Evolutionary conservation across 2,888 invertebrate genomes (phyloP).

Genomic region (Drosophila paracracens): DNA sequence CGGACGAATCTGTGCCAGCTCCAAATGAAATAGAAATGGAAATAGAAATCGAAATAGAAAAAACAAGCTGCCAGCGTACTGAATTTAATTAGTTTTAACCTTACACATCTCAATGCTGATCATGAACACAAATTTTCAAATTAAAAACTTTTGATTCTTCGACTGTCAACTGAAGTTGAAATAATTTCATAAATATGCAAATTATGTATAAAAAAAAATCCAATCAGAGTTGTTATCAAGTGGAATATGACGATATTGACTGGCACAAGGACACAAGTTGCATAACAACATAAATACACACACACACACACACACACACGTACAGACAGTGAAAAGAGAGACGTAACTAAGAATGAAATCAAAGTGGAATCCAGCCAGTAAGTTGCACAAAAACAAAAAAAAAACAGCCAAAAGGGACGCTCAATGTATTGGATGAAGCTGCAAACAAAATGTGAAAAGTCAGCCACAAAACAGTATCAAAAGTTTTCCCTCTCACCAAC

Average conservation of each 20-base stretch:
- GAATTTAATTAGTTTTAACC: slow-evolving; percentile 72
- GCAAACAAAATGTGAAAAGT: slow-evolving; percentile 55
- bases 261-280: slow-evolving; percentile 61
- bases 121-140: slow-evolving; percentile 39
- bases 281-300: slow-evolving; percentile 48
- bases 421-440: slow-evolving; percentile 44
- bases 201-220: slow-evolving; percentile 60
- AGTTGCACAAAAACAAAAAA: slow-evolving; percentile 48
- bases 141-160: slow-evolving; percentile 54
- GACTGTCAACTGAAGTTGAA: slow-evolving; percentile 46
- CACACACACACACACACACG: slow-evolving; percentile 2
- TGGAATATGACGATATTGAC: slow-evolving; percentile 81
- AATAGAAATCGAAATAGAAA: neutral
- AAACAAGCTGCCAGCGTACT: slow-evolving; percentile 35
- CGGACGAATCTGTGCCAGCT: slow-evolving; percentile 67
- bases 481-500: slow-evolving; percentile 52
- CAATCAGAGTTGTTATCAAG: slow-evolving; percentile 84
- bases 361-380: slow-evolving; percentile 52
- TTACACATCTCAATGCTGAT: slow-evolving; percentile 49
- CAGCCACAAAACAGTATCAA: slow-evolving; percentile 65
- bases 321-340: neutral
- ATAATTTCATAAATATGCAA: slow-evolving; percentile 81
- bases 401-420: slow-evolving; percentile 51
- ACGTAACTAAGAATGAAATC: slow-evolving; percentile 61
- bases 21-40: slow-evolving; percentile 40